Percentiles rank a stretch among this genome's conserved stretches.
Conservation (phyloP, 2,888 invertebrate genomes). For the Podotricha telesiphe region DNA sequence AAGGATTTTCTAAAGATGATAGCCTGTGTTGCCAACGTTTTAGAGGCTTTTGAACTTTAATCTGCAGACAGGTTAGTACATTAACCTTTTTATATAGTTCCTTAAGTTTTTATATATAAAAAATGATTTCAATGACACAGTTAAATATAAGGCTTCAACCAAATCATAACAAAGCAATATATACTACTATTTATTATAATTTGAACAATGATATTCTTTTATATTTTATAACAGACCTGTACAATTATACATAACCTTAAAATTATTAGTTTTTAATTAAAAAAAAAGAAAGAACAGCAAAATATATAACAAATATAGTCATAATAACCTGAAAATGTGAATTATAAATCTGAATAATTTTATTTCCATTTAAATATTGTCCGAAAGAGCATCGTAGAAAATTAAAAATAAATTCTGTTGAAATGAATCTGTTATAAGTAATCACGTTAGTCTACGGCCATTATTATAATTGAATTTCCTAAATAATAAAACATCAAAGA, state of each 20-base stretch:
- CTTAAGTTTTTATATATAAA: neutral
- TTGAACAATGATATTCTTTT: too few relatives aligned
- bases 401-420: neutral
- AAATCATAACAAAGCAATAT: neutral
- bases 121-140: neutral
- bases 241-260: too few relatives aligned
- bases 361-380: neutral
- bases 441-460: conserved; percentile 19
- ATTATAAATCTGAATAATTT: too few relatives aligned
- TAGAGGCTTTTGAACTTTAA: conserved; percentile 33
- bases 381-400: neutral
- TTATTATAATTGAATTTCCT: conserved; percentile 19
- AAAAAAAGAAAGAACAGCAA: too few relatives aligned
- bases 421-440: neutral
- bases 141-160: neutral
- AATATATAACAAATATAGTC: too few relatives aligned
- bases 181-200: too few relatives aligned
- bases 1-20: conserved; percentile 49
- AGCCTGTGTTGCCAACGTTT: conserved; percentile 35
- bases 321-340: too few relatives aligned
- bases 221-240: too few relatives aligned
- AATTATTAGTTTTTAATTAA: too few relatives aligned
- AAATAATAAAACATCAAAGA: conserved; percentile 44
- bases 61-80: conserved; percentile 39
- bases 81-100: neutral